Percentiles rank a stretch among this genome's conserved stretches.
phyloP scores from a whole-genome alignment of 2,797 vertebrate genomes.

The Furcifer pardalis region DNA sequence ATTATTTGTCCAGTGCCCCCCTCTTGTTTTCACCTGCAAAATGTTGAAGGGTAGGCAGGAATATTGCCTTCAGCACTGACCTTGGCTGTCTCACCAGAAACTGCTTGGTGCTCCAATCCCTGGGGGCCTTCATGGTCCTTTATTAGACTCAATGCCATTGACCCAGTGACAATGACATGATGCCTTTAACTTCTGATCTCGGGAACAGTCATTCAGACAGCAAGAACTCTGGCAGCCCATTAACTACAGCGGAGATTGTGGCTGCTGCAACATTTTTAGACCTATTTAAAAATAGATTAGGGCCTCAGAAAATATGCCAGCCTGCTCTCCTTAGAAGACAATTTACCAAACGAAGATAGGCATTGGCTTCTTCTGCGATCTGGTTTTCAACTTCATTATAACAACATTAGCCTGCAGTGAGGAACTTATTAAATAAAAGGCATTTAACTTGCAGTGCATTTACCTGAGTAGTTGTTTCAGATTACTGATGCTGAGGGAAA shows the following conservation, averaged over 20 bases:
- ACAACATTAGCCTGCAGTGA: slow-evolving; percentile 69
- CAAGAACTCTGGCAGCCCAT: slow-evolving; percentile 70
- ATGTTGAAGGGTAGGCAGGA: fast-evolving
- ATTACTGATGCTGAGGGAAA: slow-evolving; percentile 38
- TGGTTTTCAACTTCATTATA: slow-evolving; percentile 76
- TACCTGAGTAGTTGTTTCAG: slow-evolving; percentile 54
- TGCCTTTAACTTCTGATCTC: slow-evolving; percentile 63
- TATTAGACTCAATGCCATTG: slow-evolving; percentile 53
- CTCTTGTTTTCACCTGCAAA: fast-evolving
- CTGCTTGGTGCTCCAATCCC: slow-evolving; percentile 32
- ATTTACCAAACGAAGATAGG: slow-evolving; percentile 62
- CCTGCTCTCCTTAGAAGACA: slow-evolving; percentile 67
- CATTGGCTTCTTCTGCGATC: slow-evolving; percentile 68
- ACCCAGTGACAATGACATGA: slow-evolving; percentile 49
- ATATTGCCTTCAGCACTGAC: slow-evolving; percentile 50
- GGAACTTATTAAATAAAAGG: slow-evolving; percentile 75
- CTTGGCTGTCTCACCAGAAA: slow-evolving; percentile 50
- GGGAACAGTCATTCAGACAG: slow-evolving; percentile 62
- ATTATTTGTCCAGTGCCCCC: neutral
- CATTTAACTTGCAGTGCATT: slow-evolving; percentile 61
- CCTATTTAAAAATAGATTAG: slow-evolving; percentile 76
- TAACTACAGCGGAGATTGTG: slow-evolving; percentile 73
- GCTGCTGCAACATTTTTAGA: slow-evolving; percentile 60
- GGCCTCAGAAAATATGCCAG: slow-evolving; percentile 57
- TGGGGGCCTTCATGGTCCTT: slow-evolving; percentile 51